Conservation (phyloP, 2,113 vertebrate genomes). For the Ornithorhynchus anatinus region DNA sequence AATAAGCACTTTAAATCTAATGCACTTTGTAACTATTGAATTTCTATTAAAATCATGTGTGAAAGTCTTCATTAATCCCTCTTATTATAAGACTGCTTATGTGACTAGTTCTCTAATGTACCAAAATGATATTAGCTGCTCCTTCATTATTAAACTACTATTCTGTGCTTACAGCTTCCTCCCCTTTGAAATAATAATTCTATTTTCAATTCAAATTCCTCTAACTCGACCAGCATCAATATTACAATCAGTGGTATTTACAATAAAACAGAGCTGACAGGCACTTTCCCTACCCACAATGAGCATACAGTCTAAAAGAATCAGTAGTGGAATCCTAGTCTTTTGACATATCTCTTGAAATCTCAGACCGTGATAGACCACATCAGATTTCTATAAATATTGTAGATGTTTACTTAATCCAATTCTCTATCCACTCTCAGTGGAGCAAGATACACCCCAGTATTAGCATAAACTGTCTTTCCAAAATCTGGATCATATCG, state of each 20-base stretch:
- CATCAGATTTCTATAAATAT: background rate
- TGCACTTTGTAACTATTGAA: background rate
- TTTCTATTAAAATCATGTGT: background rate
- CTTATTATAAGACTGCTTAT: background rate
- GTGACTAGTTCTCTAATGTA: background rate
- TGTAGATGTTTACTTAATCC: too few relatives aligned
- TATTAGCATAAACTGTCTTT: too few relatives aligned
- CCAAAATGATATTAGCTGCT: background rate
- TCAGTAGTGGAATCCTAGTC: accelerated
- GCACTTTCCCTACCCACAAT: too few relatives aligned
- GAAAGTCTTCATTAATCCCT: background rate
- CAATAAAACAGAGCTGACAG: too few relatives aligned
- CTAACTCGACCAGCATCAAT: background rate
- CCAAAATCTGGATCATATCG: too few relatives aligned
- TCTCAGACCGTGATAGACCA: background rate
- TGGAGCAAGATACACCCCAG: too few relatives aligned
- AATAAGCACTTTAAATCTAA: background rate
- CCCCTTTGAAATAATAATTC: background rate
- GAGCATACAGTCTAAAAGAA: too few relatives aligned
- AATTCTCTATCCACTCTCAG: too few relatives aligned
- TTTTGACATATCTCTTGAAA: background rate
- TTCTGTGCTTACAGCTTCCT: background rate
- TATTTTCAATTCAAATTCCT: background rate
- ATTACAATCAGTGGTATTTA: too few relatives aligned
- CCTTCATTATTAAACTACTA: background rate